Evolutionary conservation across 2,888 invertebrate genomes (phyloP).

Genomic region (Idaea aversata): DNA sequence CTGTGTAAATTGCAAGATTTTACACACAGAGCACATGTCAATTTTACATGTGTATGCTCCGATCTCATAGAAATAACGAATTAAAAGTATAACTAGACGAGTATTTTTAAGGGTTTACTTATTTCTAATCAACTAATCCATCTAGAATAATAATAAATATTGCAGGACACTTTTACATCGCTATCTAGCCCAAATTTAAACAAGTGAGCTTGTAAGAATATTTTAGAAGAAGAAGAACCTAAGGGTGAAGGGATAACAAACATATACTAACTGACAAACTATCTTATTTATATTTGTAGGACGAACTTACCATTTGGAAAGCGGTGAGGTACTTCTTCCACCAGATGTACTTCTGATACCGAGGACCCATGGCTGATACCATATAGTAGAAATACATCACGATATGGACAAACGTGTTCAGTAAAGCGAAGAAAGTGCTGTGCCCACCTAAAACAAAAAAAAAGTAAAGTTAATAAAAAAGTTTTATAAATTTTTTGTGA

Average conservation of each 20-base stretch:
- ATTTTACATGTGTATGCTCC: no score
- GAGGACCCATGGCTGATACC: constrained; percentile 95
- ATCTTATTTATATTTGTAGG: background rate
- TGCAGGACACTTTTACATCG: no score
- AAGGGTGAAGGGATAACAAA: background rate
- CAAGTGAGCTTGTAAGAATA: no score
- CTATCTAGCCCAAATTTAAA: no score
- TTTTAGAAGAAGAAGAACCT: no score
- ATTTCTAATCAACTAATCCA: no score
- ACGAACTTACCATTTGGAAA: constrained; percentile 91
- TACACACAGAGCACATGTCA: no score
- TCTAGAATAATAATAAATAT: no score
- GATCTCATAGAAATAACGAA: no score
- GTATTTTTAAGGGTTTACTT: no score
- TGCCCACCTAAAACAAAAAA: constrained; percentile 87
- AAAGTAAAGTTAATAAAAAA: constrained; percentile 19
- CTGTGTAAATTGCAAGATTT: no score
- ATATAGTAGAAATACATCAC: constrained; percentile 99
- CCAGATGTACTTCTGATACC: constrained; percentile 96
- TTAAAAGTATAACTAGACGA: no score
- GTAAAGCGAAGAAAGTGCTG: constrained; percentile 96
- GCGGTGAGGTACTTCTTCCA: constrained; percentile 98
- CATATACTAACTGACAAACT: background rate
- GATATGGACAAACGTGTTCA: constrained; percentile 97
- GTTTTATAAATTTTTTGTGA: background rate